Base-by-base conservation (phyloP, 2,113 vertebrate species). In the Polypterus bichir region DNA sequence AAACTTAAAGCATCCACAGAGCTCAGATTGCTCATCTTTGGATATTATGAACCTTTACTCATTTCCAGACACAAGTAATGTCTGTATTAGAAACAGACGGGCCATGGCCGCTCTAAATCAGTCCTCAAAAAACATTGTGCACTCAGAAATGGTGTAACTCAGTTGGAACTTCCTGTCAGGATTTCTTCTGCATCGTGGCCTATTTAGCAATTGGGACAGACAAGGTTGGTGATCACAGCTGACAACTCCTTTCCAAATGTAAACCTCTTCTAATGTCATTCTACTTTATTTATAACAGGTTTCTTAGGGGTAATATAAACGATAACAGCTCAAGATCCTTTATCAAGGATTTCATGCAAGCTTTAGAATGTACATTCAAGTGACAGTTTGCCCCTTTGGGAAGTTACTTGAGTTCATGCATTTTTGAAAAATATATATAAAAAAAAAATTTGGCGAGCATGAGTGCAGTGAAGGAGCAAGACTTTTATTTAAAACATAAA, bases 231-330 rank as follows among this genome's bases (percentile, higher is more conserved):
- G 77, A 83, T 85, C 73, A 71, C 70, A 81, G 61, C 66, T 84
- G 82, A 86, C 80, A 82, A 77, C 58, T 68, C 11, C 69, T 75
- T 80, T 72, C 74, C 73, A 73, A 44, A 73, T 78, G 65, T 65
- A 71, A 57, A 62, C 68, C 69, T 74, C 67, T 63, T 72, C 74
- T 65, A 76, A 78, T 48, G 73, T 58, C 56, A 44, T 45, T 58
- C 44, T 27, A n/a, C 44, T 58, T 58, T 45, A 44, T 58, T 44
- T 45, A 58, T 11, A 58, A 45, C 56, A 58, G 56, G n/a, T 45
- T 58, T 8, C 56, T 27, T 5, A 45, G 27, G 2, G 5, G 44
- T 45, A 58, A 45, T 3, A 45, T 7, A 58, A 58, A 7, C 6
- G 6, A 51, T 51, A 57, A 45, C n/a, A 58, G 6, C n/a, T 45